These are phyloP conservation scores for Philaethria dido DNA, from an alignment of 2,888 invertebrate species.

Conservation along the genomic window DNA sequence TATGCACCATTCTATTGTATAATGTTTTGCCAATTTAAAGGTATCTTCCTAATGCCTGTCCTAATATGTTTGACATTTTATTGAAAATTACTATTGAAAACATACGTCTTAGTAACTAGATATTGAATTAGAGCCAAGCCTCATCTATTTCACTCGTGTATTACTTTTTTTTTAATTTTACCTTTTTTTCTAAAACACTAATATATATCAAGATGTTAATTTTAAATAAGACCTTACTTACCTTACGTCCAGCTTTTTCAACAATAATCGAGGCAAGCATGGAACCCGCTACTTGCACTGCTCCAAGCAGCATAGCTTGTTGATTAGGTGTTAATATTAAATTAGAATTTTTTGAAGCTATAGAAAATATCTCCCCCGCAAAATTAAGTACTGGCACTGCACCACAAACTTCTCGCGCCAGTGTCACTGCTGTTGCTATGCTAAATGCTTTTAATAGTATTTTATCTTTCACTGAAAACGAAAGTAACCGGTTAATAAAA, in stretches of 20 bases:
- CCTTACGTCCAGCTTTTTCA: conserved; percentile 72
- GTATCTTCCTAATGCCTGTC: no score
- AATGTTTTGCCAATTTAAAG: no score
- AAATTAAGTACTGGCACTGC: conserved; percentile 71
- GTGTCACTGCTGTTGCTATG: conserved; percentile 60
- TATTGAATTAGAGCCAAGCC: no score
- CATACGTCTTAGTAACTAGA: no score
- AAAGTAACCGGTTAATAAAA: not conserved
- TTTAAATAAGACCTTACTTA: conserved; percentile 40
- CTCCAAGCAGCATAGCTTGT: conserved; percentile 74
- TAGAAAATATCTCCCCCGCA: conserved; percentile 70
- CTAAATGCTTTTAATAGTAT: conserved; percentile 66
- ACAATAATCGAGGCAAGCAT: conserved; percentile 64
- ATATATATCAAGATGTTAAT: not conserved
- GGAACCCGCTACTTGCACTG: conserved; percentile 69
- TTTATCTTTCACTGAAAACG: conserved; percentile 64
- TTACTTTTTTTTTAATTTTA: no score
- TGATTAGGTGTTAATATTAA: conserved; percentile 67
- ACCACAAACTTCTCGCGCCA: conserved; percentile 71
- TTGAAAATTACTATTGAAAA: no score
- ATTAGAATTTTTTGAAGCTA: conserved; percentile 57
- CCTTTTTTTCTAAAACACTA: no score
- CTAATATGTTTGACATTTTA: no score
- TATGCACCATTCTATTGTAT: no score
- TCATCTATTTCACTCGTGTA: no score